Evolutionary conservation across 2,113 vertebrate genomes (phyloP), one percentile per base, ranked within the genome.

Genomic region (Seriola quinqueradiata): DNA sequence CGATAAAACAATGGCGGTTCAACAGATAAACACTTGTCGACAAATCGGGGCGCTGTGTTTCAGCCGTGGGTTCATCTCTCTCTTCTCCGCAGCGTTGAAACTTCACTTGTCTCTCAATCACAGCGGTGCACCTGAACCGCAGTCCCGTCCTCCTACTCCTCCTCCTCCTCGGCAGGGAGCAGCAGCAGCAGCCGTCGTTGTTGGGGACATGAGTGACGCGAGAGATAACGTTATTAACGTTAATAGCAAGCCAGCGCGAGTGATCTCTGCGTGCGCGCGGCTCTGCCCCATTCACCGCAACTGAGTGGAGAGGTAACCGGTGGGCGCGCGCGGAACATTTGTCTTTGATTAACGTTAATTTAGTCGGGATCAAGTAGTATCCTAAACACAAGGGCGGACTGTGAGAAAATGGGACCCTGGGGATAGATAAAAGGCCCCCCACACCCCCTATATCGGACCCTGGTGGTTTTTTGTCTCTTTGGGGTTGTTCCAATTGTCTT

Each of bases 211-310:
- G 88, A 88, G 87, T 93, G 92, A 93, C 91, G 92, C 85, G 87
- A 91, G 88, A 90, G 89, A 87, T 89, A 91, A 90, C 92, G 91
- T 90, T 91, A 89, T 89, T 90, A 93, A 89, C 92, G 90, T 81
- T 91, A 90, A 87, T 89, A 90, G 86, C 79, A 59, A 70, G 82
- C 85, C 23, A 5, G 55, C 67, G 59, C 80, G 65, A 72, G 76
- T 82, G 86, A 85, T 88, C 71, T 75, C 42, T 70, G 73, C 75
- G 85, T 81, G 81, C 81, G 90, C 81, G 85, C 86, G 74, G 25
- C 82, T 79, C 77, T n/a, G 32, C 38, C 59, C 68, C 54, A 25
- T 61, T 67, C 80, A 36, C 64, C 21, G 75, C 70, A 2, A 44
- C 67, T 36, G 69, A 17, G 38, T 21, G 11, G 42, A 52, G 79